Conservation (phyloP, 1,140 invertebrate genomes). For the Neelides sp. region DNA sequence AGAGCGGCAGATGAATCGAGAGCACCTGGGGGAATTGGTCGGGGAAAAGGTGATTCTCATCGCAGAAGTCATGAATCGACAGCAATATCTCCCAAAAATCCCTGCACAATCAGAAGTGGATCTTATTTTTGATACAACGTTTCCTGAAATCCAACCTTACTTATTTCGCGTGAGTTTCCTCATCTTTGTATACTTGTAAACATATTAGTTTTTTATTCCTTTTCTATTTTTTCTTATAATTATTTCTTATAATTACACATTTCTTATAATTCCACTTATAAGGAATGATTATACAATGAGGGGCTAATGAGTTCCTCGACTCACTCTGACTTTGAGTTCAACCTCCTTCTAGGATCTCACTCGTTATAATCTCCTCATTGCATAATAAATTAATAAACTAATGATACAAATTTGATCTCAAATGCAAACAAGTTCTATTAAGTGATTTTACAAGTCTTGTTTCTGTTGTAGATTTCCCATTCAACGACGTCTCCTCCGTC, state of each 20-base stretch:
- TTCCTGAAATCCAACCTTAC: slow-evolving; percentile 86
- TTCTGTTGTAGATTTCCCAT: slow-evolving; percentile 22
- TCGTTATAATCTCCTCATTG: no score
- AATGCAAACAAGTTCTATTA: no score
- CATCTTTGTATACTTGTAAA: background rate
- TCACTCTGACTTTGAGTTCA: no score
- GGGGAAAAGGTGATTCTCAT: slow-evolving; percentile 87
- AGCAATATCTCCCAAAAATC: slow-evolving; percentile 91
- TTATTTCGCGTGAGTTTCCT: slow-evolving; percentile 59
- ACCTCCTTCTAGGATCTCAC: no score
- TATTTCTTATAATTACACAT: background rate
- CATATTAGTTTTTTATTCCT: background rate
- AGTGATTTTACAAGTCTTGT: no score
- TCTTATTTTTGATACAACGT: slow-evolving; percentile 85
- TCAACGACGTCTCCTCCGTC: slow-evolving; percentile 26
- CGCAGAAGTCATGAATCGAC: slow-evolving; percentile 84
- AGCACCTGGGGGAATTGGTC: slow-evolving; percentile 79
- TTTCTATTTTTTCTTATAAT: background rate
- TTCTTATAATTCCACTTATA: no score
- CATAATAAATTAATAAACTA: no score
- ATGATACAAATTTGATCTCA: no score
- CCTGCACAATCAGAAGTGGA: slow-evolving; percentile 82
- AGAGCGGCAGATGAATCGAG: slow-evolving; percentile 72
- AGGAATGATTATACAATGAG: no score
- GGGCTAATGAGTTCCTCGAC: no score